Evolutionary conservation across 2,888 invertebrate genomes (phyloP).

Genomic region (Allygus modestus): DNA sequence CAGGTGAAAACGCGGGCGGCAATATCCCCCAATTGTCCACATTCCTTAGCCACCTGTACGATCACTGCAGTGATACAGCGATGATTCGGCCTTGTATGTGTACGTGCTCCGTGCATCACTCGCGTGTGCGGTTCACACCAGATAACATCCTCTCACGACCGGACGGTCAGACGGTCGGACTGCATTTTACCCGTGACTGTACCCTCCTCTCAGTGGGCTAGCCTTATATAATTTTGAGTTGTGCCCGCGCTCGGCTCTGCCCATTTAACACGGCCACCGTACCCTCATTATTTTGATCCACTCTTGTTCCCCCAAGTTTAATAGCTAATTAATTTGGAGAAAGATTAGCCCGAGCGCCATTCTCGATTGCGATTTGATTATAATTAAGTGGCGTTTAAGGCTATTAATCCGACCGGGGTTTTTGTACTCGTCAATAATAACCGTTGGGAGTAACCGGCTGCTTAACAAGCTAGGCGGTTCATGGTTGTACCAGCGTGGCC

Average conservation of each 20-base stretch:
- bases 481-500: too few relatives aligned
- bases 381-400: constrained; percentile 48
- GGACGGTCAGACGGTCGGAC: not conserved
- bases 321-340: constrained; percentile 53
- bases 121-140: not conserved
- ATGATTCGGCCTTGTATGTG: too few relatives aligned
- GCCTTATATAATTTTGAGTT: constrained; percentile 46
- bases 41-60: not conserved
- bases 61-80: not conserved
- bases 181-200: constrained; percentile 12
- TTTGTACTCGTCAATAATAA: constrained; percentile 12
- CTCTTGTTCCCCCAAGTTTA: constrained; percentile 52
- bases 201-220: constrained; percentile 20
- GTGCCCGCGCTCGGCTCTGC: constrained; percentile 33
- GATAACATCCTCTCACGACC: constrained; percentile 6
- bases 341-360: constrained; percentile 36
- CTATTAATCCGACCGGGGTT: constrained; percentile 21
- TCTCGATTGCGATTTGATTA: constrained; percentile 48
- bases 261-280: constrained; percentile 42
- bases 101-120: not conserved
- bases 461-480: not conserved
- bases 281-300: constrained; percentile 39
- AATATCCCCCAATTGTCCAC: not conserved
- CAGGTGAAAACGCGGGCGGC: not conserved
- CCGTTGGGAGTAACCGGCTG: not conserved